Evolutionary conservation across 2,888 invertebrate species (phyloP).

Genomic region (Apeira syringaria): DNA sequence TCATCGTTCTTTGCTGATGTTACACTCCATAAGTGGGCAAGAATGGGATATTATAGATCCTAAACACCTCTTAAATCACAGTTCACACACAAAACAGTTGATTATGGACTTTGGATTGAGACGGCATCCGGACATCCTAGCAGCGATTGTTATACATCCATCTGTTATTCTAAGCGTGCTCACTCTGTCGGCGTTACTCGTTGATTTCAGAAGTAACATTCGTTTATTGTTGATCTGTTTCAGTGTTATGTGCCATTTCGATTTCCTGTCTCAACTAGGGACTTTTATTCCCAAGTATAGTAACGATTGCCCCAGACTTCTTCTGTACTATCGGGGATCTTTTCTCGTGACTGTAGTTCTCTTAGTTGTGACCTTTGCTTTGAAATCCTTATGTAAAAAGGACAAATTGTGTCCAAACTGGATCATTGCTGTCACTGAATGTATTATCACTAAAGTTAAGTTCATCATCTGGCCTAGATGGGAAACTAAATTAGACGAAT

Average conservation of each 20-base stretch:
- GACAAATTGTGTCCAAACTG: slow-evolving; percentile 27
- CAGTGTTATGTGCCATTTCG: slow-evolving; percentile 44
- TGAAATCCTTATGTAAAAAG: slow-evolving; percentile 34
- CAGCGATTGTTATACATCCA: slow-evolving; percentile 45
- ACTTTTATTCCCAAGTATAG: slow-evolving; percentile 39
- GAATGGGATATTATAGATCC: slow-evolving; percentile 56
- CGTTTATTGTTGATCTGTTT: slow-evolving; percentile 42
- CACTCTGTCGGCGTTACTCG: slow-evolving; percentile 35
- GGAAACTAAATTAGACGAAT: slow-evolving; percentile 22
- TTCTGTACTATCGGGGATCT: slow-evolving; percentile 47
- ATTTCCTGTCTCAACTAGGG: slow-evolving; percentile 35
- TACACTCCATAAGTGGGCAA: too few species aligned
- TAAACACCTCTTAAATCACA: too few species aligned
- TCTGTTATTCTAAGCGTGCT: slow-evolving; percentile 38
- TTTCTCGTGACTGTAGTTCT: slow-evolving; percentile 36
- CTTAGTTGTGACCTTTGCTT: slow-evolving; percentile 36
- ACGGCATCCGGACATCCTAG: slow-evolving; percentile 43
- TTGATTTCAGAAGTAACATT: slow-evolving; percentile 37
- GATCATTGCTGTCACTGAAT: slow-evolving; percentile 36
- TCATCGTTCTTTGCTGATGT: too few species aligned
- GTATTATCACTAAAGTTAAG: slow-evolving; percentile 29
- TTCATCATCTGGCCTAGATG: slow-evolving; percentile 40
- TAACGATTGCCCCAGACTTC: slow-evolving; percentile 39
- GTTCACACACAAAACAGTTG: too few species aligned
- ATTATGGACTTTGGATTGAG: slow-evolving; percentile 45